Conservation (phyloP, 2,797 vertebrate genomes). For the Euthynnus affinis region DNA sequence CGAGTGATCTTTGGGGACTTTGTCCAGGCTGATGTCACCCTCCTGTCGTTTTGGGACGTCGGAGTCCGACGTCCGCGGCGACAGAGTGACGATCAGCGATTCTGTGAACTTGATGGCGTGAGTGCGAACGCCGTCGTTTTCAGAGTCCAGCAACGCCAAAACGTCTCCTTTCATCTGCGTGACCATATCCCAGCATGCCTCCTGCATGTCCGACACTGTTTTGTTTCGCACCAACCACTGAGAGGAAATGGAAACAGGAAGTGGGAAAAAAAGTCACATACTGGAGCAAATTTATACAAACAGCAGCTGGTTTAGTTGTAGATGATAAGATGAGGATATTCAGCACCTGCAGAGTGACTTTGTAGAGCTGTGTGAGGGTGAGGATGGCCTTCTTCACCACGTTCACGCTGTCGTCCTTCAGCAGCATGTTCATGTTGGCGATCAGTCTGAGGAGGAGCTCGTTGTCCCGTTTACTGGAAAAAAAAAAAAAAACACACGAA, state of each 20-base stretch:
- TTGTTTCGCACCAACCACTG: constrained; percentile 95
- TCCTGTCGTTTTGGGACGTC: constrained; percentile 93
- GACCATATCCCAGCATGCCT: constrained; percentile 96
- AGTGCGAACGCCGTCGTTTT: constrained; percentile 96
- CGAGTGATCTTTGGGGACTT: constrained; percentile 91
- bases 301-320: background rate
- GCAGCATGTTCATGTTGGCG: constrained; percentile 95
- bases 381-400: constrained; percentile 97
- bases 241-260: background rate
- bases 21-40: constrained; percentile 94
- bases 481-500: background rate
- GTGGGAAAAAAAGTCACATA: background rate
- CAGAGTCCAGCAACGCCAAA: constrained; percentile 91
- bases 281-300: too few relatives aligned
- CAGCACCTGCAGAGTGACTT: constrained; percentile 92
- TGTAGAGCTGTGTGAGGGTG: constrained; percentile 95
- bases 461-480: constrained; percentile 92
- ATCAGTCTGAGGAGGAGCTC: constrained; percentile 93
- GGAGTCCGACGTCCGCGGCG: constrained; percentile 90
- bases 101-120: constrained; percentile 98
- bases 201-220: constrained; percentile 90
- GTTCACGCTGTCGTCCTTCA: constrained; percentile 95
- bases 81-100: constrained; percentile 93
- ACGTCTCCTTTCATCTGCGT: constrained; percentile 94
- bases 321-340: background rate